Conservation (phyloP, 2,113 vertebrate genomes). For the Chitala chitala region DNA sequence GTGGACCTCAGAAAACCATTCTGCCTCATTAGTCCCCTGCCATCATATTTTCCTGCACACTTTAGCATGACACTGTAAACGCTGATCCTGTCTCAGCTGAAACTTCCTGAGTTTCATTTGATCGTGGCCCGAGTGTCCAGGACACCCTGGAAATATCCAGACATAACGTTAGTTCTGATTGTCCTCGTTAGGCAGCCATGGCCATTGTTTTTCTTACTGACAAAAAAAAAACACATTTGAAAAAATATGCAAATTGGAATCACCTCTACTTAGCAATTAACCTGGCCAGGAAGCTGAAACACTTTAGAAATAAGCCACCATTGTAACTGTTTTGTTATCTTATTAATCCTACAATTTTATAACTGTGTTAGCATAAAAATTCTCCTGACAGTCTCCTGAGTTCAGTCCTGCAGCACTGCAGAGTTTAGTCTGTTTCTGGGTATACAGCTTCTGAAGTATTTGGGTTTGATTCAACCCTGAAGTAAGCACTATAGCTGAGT, state of each 20-base stretch:
- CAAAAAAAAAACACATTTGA: background rate
- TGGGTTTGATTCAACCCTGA: background rate
- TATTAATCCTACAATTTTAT: background rate
- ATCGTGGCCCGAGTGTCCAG: background rate
- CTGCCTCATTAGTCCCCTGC: background rate
- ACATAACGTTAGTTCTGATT: background rate
- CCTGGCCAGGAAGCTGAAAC: background rate
- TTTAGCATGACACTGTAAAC: background rate
- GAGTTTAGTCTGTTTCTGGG: background rate
- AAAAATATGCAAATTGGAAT: background rate
- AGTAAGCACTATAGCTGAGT: background rate
- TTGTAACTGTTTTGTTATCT: background rate
- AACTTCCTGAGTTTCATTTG: background rate
- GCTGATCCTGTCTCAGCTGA: background rate
- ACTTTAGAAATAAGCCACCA: background rate
- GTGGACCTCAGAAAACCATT: background rate
- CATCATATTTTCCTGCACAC: background rate
- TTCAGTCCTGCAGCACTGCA: background rate
- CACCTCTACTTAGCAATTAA: background rate
- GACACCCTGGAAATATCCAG: background rate
- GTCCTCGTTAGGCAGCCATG: background rate
- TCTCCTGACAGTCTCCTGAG: background rate
- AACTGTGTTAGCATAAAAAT: background rate
- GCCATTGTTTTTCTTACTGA: background rate
- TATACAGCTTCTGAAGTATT: background rate